Evolutionary conservation across 64 coral and sea anemone genomes (phyloP), one percentile per base, ranked within the genome.

Genomic region (Acropora yongei): DNA sequence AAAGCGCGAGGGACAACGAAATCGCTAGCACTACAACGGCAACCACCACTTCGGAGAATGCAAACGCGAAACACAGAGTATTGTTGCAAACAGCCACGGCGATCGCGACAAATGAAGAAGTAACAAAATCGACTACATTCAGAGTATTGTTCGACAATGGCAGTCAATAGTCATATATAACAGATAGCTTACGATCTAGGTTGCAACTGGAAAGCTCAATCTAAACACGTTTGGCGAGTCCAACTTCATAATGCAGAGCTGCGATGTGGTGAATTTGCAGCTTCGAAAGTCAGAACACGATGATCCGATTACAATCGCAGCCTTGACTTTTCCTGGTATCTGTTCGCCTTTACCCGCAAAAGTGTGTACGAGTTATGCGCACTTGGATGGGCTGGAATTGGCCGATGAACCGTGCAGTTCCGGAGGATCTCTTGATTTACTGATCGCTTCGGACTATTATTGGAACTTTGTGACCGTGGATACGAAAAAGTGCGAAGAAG

Each of bases 311-410:
- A 65, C 19, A 67, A 68, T 90, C 46, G 49, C 57, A 6, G 58
- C 78, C 4, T 81, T 80, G 49, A 80, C 66, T 10, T 81, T 78
- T 81, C 88, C 88, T 42, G 77, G 82, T 20, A 89, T 89, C 45
- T 90, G 60, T 49, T 68, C 46, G 17, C 88, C 88, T 1, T 45
- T 90, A 48, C 88, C 88, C 39, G 17, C 65, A 5, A 50, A 66
- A 17, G 76, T 73, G 6, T 48, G 16, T n/a, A 78, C 79, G 47
- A 78, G 66, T 46, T 72, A n/a, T 19, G 77, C 55, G 12, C 78
- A 90, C 49, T 81, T 90, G 60, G 17, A 51, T 67, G 88, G 88
- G 10, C 39, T 90, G 47, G 78, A 82, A 72, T 78, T 90, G 14
- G 78, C 88, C 49, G 86, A 88, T 55, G 69, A 77, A 49, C 75